phyloP scores from a whole-genome alignment of 2,113 vertebrate species.

The Cinclus mexicanus region DNA sequence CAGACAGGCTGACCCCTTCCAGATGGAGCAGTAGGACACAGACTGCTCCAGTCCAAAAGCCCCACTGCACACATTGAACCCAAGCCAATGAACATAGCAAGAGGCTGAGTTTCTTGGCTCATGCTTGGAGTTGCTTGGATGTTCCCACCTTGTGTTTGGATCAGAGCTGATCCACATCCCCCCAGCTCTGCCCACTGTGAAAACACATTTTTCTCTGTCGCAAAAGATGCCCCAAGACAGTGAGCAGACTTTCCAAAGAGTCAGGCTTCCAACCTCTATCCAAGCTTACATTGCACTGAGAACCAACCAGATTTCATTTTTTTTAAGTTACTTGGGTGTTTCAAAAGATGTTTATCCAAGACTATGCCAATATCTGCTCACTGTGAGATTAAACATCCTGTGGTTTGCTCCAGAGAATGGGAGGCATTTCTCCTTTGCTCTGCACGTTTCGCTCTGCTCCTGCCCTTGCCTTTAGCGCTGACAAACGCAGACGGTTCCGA shows the following conservation, averaged over 20 bases:
- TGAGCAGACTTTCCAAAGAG: not conserved
- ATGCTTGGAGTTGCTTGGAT: not conserved
- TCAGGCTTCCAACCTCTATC: not conserved
- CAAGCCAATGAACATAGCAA: not conserved
- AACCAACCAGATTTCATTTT: not conserved
- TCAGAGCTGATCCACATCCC: not conserved
- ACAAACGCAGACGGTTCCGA: not conserved
- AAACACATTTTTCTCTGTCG: not conserved
- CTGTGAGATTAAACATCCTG: not conserved
- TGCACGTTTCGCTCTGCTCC: not conserved
- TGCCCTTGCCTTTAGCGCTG: not conserved
- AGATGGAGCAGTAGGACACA: not conserved
- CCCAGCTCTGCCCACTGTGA: not conserved
- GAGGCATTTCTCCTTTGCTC: not conserved
- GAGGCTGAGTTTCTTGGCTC: constrained; percentile 4
- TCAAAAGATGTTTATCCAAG: not conserved
- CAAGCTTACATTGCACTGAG: not conserved
- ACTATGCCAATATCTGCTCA: not conserved
- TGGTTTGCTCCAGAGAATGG: not conserved
- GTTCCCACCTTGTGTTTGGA: not conserved
- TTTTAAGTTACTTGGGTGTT: not conserved
- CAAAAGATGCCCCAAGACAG: not conserved
- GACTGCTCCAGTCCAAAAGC: not conserved
- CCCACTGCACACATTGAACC: not conserved
- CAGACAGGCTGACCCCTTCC: not conserved